phyloP scores from a whole-genome alignment of 2,888 invertebrate species.

The Ophion costatus region DNA sequence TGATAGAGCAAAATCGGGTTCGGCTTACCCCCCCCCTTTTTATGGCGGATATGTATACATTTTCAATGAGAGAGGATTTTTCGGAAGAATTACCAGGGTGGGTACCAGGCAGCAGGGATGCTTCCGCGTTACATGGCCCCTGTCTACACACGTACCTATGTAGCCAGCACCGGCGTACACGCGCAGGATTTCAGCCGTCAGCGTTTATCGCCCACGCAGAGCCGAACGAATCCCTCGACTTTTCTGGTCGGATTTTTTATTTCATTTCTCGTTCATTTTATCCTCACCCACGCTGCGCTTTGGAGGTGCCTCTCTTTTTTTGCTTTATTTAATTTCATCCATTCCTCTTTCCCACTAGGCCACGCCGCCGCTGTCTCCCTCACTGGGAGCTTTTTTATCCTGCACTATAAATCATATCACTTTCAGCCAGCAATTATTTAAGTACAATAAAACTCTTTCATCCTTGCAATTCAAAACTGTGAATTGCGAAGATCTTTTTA shows the following conservation, averaged over 20 bases:
- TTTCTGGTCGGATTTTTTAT: constrained; percentile 23
- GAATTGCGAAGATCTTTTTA: not conserved
- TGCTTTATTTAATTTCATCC: constrained; percentile 39
- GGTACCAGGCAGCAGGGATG: constrained; percentile 8
- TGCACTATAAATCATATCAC: constrained; percentile 63
- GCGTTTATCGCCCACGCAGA: constrained; percentile 74
- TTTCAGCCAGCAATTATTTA: constrained; percentile 80
- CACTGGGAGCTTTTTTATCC: constrained; percentile 3
- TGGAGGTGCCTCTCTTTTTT: constrained; percentile 34
- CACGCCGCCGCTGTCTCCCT: constrained; percentile 53
- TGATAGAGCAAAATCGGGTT: constrained; percentile 30
- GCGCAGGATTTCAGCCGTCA: constrained; percentile 56
- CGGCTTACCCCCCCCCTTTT: constrained; percentile 1
- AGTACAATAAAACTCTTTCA: constrained; percentile 76
- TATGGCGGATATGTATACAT: constrained; percentile 33
- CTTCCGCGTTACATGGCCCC: not conserved
- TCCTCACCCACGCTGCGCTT: constrained; percentile 22
- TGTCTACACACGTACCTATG: not conserved
- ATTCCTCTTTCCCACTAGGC: not conserved
- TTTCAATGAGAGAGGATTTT: constrained; percentile 36
- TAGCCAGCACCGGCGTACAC: constrained; percentile 1
- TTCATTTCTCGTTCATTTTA: constrained; percentile 25
- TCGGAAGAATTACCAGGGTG: constrained; percentile 48
- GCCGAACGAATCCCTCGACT: constrained; percentile 61
- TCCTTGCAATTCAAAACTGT: constrained; percentile 3